Percentiles rank a stretch among this genome's conserved stretches.
phyloP scores from a whole-genome alignment of 2,113 vertebrate species.

The Notothenia rossii region DNA sequence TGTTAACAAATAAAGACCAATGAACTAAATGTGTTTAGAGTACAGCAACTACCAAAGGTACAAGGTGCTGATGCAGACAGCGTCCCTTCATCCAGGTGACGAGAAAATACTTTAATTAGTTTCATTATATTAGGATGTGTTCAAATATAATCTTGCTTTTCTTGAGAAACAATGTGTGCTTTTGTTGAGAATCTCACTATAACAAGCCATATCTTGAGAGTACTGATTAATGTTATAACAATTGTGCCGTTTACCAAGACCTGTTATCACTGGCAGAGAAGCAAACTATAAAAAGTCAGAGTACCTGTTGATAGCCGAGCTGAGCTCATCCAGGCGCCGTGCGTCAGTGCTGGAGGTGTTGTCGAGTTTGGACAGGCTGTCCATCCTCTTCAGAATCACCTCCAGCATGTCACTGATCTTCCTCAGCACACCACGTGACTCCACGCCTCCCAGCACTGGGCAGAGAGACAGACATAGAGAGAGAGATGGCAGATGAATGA shows the following conservation, averaged over 20 bases:
- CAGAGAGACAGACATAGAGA: constrained; percentile 29
- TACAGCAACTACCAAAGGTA: no score
- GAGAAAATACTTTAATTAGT: no score
- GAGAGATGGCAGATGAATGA: constrained; percentile 28
- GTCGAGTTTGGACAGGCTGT: constrained; percentile 91
- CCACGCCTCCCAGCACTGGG: constrained; percentile 90
- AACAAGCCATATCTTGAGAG: neutral
- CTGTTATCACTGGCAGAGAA: neutral
- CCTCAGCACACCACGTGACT: constrained; percentile 93
- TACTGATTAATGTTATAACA: neutral
- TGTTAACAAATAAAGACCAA: neutral
- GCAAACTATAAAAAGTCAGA: neutral
- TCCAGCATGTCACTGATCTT: constrained; percentile 98
- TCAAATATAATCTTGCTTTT: no score
- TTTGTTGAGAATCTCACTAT: no score
- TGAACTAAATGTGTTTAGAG: no score
- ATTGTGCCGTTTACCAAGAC: neutral
- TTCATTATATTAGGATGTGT: no score
- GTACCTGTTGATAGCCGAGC: constrained; percentile 90
- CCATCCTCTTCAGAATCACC: constrained; percentile 94
- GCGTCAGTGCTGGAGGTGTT: constrained; percentile 87
- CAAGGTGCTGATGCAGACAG: no score
- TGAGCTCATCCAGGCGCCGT: constrained; percentile 86
- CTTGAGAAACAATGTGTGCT: neutral
- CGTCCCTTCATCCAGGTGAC: no score